phyloP scores from a whole-genome alignment of 2,888 invertebrate species.

The Spatulosminthurus flaviceps region DNA sequence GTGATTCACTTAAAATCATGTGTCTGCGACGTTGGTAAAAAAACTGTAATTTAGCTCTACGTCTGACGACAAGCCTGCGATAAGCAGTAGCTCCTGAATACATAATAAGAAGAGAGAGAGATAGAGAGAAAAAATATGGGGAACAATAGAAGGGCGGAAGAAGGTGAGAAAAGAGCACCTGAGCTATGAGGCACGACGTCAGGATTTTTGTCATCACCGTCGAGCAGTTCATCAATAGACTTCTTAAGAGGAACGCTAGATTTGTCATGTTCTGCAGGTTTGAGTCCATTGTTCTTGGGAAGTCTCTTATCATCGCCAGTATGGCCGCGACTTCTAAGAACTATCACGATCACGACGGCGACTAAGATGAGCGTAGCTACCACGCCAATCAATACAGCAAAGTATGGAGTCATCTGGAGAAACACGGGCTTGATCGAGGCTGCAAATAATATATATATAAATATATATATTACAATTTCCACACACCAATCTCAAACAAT shows the following conservation, averaged over 20 bases:
- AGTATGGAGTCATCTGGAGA: slow-evolving; percentile 70
- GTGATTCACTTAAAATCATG: too few relatives aligned
- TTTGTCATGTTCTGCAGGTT: slow-evolving; percentile 63
- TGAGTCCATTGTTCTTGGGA: slow-evolving; percentile 58
- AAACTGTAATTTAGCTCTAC: too few relatives aligned
- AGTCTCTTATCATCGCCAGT: slow-evolving; percentile 63
- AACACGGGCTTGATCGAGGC: slow-evolving; percentile 65
- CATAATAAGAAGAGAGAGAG: too few relatives aligned
- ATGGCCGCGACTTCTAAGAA: slow-evolving; percentile 68
- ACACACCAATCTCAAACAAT: too few relatives aligned
- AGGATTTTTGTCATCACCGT: slow-evolving; percentile 71
- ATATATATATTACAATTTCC: neutral
- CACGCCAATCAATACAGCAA: slow-evolving; percentile 70
- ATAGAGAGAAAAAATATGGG: too few relatives aligned
- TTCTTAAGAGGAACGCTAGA: slow-evolving; percentile 69
- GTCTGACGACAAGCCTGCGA: too few relatives aligned
- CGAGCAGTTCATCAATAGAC: slow-evolving; percentile 69
- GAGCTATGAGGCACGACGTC: slow-evolving; percentile 72
- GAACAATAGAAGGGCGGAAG: neutral
- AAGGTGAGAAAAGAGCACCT: slow-evolving; percentile 64
- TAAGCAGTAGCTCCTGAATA: too few relatives aligned
- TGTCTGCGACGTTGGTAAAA: too few relatives aligned
- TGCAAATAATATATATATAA: slow-evolving; percentile 41
- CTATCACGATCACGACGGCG: slow-evolving; percentile 69
- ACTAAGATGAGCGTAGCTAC: slow-evolving; percentile 70